Evolutionary conservation across 2,113 vertebrate genomes (phyloP).

Genomic region (Cephalopholis sonnerati): DNA sequence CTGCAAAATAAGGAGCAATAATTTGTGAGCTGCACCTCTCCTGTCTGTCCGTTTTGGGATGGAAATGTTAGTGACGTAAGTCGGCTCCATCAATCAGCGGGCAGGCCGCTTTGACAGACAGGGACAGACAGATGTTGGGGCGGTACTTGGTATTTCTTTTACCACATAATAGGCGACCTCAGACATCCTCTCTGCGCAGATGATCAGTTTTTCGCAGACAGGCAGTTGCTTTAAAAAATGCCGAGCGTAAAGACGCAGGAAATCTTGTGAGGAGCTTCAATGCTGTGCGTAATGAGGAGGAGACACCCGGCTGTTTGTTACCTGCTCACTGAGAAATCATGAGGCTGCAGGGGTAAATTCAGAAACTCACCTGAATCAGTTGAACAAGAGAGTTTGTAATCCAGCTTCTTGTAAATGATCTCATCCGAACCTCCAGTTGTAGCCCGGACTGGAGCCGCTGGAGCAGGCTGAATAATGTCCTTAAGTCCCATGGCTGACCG

Average conservation of each 20-base stretch:
- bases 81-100: constrained; percentile 78
- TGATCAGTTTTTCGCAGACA: constrained; percentile 64
- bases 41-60: constrained; percentile 58
- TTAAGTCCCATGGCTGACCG: constrained; percentile 24
- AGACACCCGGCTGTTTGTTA: neutral
- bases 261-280: neutral
- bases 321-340: neutral
- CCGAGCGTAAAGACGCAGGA: constrained; percentile 42
- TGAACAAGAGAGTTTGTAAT: constrained; percentile 48
- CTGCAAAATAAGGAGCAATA: neutral
- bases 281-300: constrained; percentile 29
- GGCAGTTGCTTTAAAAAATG: constrained; percentile 55
- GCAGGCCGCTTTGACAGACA: constrained; percentile 75
- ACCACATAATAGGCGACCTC: constrained; percentile 74
- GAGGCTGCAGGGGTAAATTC: constrained; percentile 7
- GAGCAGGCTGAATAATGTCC: neutral
- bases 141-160: constrained; percentile 79
- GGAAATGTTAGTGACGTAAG: constrained; percentile 82
- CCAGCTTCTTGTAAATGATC: constrained; percentile 35
- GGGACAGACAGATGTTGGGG: constrained; percentile 82
- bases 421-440: neutral
- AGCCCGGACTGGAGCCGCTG: constrained; percentile 3
- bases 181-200: constrained; percentile 63
- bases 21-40: constrained; percentile 7
- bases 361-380: constrained; percentile 71